phyloP scores from a whole-genome alignment of 35 echinoderm and acorn worm species.

The Apostichopus californicus region DNA sequence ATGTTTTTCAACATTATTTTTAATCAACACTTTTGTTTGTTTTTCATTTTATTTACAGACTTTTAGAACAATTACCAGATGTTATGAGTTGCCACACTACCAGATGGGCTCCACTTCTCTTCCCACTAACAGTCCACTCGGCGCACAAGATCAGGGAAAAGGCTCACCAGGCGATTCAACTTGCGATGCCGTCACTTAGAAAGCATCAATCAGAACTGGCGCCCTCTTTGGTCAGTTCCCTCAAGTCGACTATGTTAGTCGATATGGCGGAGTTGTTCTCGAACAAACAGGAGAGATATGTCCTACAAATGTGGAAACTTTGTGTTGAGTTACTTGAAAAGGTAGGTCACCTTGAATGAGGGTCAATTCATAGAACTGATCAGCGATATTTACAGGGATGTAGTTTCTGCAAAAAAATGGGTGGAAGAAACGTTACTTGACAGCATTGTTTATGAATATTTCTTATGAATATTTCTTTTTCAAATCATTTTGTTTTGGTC shows the following conservation, averaged over 20 bases:
- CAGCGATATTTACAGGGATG: too few relatives aligned
- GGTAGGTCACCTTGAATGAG: conserved; percentile 32
- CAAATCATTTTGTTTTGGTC: background rate
- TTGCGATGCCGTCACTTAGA: conserved; percentile 71
- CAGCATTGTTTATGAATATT: too few relatives aligned
- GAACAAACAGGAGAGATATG: conserved; percentile 72
- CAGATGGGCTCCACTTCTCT: conserved; percentile 82
- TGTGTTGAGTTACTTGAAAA: conserved; percentile 81
- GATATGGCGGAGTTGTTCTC: conserved; percentile 89
- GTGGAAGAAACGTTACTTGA: too few relatives aligned
- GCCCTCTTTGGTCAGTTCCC: conserved; percentile 35
- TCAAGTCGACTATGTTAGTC: conserved; percentile 69
- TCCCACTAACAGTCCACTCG: conserved; percentile 74
- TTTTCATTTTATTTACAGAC: conserved; percentile 43
- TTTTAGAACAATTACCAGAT: conserved; percentile 81
- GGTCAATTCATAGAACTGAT: background rate
- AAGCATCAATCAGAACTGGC: conserved; percentile 60
- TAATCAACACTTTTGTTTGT: too few relatives aligned
- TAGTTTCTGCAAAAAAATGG: background rate
- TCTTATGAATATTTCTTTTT: too few relatives aligned
- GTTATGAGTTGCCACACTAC: conserved; percentile 66
- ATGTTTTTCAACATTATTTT: too few relatives aligned
- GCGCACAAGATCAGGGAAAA: conserved; percentile 83
- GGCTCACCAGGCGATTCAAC: conserved; percentile 59
- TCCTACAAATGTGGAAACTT: conserved; percentile 77